phyloP scores from a whole-genome alignment of 2,888 invertebrate genomes.

The Mesochorus sp. region DNA sequence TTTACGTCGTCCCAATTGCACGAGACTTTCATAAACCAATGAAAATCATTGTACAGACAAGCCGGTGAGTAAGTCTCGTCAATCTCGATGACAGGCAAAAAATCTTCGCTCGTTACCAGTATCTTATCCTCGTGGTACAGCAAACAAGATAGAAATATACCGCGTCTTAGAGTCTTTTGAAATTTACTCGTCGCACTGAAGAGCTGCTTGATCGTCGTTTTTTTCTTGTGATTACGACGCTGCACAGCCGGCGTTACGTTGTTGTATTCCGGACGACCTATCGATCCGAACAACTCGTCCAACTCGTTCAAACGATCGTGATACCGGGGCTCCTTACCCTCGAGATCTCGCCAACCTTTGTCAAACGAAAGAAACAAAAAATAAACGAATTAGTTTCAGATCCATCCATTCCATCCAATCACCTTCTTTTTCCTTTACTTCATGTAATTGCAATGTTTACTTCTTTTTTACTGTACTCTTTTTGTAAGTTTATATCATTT shows the following conservation, averaged over 20 bases:
- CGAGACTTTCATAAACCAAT: conserved; percentile 99
- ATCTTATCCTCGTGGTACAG: conserved; percentile 98
- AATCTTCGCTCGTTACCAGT: conserved; percentile 98
- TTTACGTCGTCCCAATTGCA: conserved; percentile 99
- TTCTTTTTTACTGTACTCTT: too few relatives aligned
- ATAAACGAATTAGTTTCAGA: neutral
- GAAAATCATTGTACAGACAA: conserved; percentile 95
- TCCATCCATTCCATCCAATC: too few relatives aligned
- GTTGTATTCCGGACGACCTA: conserved; percentile 86
- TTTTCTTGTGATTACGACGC: conserved; percentile 91
- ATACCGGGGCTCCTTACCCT: conserved; percentile 87
- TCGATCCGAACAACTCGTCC: conserved; percentile 89
- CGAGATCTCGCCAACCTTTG: conserved; percentile 93
- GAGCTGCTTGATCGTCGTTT: conserved; percentile 94
- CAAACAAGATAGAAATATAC: conserved; percentile 96
- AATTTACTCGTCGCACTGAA: conserved; percentile 98
- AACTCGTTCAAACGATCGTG: conserved; percentile 88
- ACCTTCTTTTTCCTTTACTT: too few relatives aligned
- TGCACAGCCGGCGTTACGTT: conserved; percentile 87
- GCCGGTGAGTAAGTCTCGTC: conserved; percentile 95
- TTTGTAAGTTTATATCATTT: too few relatives aligned
- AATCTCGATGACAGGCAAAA: conserved; percentile 97
- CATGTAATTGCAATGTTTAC: too few relatives aligned
- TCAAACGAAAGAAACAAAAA: conserved; percentile 31
- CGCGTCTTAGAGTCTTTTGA: conserved; percentile 95